Conservation (phyloP, 2,113 vertebrate genomes). For the Maccullochella peelii region DNA sequence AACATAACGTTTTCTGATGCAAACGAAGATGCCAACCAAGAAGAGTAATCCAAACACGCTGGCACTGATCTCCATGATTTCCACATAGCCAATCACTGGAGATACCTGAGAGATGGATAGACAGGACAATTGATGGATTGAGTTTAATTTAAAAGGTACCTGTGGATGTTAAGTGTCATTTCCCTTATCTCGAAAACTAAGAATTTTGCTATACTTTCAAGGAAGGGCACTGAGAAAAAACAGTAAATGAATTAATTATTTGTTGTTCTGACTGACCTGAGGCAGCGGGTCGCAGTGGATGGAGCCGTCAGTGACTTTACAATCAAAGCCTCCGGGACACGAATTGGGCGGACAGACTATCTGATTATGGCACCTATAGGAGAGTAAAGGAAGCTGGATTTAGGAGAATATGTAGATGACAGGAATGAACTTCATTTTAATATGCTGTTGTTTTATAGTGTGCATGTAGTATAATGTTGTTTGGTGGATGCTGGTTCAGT, state of each 20-base stretch:
- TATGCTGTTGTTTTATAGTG: not conserved
- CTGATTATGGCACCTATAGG: conserved; percentile 86
- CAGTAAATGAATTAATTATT: not conserved
- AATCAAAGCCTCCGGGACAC: conserved; percentile 83
- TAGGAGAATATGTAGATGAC: not conserved
- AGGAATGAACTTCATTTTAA: not conserved
- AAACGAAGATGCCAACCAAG: conserved; percentile 74
- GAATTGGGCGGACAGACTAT: conserved; percentile 82
- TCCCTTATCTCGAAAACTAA: not conserved
- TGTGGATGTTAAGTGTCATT: not conserved
- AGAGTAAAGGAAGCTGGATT: conserved; percentile 15
- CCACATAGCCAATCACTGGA: conserved; percentile 71
- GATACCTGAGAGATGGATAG: conserved; percentile 34
- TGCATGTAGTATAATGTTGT: not conserved
- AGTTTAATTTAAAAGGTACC: not conserved
- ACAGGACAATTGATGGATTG: not conserved
- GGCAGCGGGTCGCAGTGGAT: conserved; percentile 78
- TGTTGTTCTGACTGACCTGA: conserved; percentile 45
- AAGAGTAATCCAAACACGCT: conserved; percentile 80
- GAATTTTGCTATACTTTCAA: not conserved
- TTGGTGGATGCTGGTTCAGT: not conserved
- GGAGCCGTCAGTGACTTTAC: conserved; percentile 77
- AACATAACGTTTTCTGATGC: conserved; percentile 83
- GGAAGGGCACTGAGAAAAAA: not conserved
- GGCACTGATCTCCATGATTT: conserved; percentile 85